phyloP scores from a whole-genome alignment of 2,888 invertebrate genomes.

The Plemyria rubiginata region DNA sequence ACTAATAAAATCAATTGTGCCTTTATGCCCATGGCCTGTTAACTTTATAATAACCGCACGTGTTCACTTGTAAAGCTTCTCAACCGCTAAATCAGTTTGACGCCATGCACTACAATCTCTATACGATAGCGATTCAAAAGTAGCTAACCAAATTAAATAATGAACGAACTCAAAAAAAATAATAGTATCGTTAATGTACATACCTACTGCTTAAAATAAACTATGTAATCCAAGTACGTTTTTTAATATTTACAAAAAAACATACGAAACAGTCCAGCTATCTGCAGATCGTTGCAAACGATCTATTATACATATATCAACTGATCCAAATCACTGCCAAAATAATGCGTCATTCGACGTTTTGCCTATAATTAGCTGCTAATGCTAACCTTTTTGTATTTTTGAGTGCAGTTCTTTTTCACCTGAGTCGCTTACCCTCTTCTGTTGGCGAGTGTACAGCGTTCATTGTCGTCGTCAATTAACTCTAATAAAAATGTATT shows the following conservation, averaged over 20 bases:
- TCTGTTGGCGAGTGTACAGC: conserved; percentile 6
- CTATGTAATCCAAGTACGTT: too few relatives aligned
- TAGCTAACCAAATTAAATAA: not conserved
- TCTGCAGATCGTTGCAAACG: not conserved
- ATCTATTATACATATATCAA: not conserved
- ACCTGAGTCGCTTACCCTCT: conserved; percentile 6
- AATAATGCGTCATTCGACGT: not conserved
- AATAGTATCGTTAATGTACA: too few relatives aligned
- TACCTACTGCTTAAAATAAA: too few relatives aligned
- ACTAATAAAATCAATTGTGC: conserved; percentile 1
- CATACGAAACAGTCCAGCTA: not conserved
- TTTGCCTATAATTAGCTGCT: not conserved
- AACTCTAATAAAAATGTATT: conserved; percentile 49
- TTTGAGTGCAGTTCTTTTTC: not conserved
- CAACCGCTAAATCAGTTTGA: not conserved
- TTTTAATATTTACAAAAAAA: not conserved
- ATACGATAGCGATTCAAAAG: not conserved
- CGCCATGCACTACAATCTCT: not conserved
- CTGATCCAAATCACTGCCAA: conserved; percentile 1
- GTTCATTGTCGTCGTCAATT: conserved; percentile 43
- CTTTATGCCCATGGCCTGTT: conserved; percentile 1
- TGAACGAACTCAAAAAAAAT: too few relatives aligned
- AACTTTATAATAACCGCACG: conserved; percentile 1
- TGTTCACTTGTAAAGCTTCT: conserved; percentile 4
- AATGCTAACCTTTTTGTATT: not conserved